Conservation (phyloP, 2,888 invertebrate genomes). For the Amphipyra berbera region DNA sequence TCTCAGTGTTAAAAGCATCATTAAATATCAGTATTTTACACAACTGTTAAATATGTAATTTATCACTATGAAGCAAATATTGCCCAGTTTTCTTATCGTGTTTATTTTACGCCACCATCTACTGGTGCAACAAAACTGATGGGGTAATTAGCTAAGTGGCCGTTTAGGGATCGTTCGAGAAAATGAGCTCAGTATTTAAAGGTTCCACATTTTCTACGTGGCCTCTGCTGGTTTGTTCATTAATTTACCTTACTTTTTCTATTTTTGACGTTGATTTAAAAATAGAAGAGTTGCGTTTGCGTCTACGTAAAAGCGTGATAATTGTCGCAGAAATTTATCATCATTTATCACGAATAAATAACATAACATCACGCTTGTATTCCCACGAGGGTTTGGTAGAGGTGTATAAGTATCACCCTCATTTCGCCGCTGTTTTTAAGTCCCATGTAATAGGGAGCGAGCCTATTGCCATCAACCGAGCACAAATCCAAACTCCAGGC, state of each 20-base stretch:
- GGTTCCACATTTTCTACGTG: constrained; percentile 18
- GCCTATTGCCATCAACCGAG: too few relatives aligned
- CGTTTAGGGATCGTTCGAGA: constrained; percentile 18
- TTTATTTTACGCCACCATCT: constrained; percentile 6
- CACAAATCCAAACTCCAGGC: too few relatives aligned
- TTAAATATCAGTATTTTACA: too few relatives aligned
- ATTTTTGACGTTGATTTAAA: background rate
- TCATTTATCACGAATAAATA: too few relatives aligned
- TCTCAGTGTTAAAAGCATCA: too few relatives aligned
- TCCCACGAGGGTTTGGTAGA: too few relatives aligned
- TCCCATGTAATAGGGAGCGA: too few relatives aligned
- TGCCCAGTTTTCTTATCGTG: constrained; percentile 5
- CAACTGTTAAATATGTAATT: too few relatives aligned
- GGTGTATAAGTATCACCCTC: too few relatives aligned
- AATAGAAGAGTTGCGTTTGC: background rate
- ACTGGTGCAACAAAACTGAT: constrained; percentile 30
- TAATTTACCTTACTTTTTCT: constrained; percentile 4
- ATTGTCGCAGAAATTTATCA: background rate
- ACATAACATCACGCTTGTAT: too few relatives aligned
- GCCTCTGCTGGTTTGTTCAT: constrained; percentile 5
- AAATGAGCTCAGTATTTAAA: constrained; percentile 25
- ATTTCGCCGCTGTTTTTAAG: too few relatives aligned
- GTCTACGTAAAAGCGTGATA: background rate
- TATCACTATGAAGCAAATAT: background rate
- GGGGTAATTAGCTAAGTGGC: constrained; percentile 45